Evolutionary conservation across 2,113 vertebrate genomes (phyloP).

Genomic region (Uria aalge): DNA sequence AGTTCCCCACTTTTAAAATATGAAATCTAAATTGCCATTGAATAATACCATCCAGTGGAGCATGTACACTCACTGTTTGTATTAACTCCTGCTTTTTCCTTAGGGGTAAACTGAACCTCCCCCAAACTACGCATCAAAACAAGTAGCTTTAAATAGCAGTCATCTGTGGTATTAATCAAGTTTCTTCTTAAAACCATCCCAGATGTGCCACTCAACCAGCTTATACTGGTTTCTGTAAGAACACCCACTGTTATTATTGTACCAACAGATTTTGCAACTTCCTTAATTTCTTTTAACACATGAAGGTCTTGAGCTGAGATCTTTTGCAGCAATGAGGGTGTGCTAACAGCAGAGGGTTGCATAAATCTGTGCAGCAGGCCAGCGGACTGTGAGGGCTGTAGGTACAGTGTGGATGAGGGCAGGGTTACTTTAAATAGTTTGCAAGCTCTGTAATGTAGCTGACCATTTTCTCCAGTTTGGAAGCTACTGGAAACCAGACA

Average conservation of each 20-base stretch:
- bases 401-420: background rate
- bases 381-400: background rate
- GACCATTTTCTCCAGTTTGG: background rate
- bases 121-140: slow-evolving; percentile 44
- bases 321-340: slow-evolving; percentile 15
- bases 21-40: background rate
- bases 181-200: slow-evolving; percentile 70
- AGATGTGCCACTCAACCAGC: slow-evolving; percentile 71
- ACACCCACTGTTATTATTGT: slow-evolving; percentile 71
- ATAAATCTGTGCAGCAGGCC: slow-evolving; percentile 5
- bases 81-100: slow-evolving; percentile 54
- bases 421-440: background rate
- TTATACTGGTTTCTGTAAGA: slow-evolving; percentile 67
- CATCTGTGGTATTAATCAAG: slow-evolving; percentile 68
- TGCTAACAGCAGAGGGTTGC: slow-evolving; percentile 48
- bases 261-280: slow-evolving; percentile 68
- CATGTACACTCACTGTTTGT: background rate
- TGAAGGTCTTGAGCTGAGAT: slow-evolving; percentile 42
- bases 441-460: background rate
- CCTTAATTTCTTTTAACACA: slow-evolving; percentile 65
- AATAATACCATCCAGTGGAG: background rate
- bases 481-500: background rate
- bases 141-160: slow-evolving; percentile 60
- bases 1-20: background rate
- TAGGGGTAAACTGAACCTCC: slow-evolving; percentile 35